Conservation (phyloP, 1,140 invertebrate species). For the Pectinophora gossypiella region DNA sequence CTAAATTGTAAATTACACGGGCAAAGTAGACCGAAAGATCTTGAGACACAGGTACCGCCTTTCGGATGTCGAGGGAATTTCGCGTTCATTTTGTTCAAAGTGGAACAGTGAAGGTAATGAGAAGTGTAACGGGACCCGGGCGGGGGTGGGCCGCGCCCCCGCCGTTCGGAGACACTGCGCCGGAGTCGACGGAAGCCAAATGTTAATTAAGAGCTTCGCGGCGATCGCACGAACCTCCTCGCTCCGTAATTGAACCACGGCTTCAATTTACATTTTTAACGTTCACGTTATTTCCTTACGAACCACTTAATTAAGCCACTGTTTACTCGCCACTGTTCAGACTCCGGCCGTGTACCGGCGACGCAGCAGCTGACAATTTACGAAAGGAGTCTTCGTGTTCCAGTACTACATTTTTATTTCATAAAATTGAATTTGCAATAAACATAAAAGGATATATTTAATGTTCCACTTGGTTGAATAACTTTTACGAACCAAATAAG, state of each 20-base stretch:
- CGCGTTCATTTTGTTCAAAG: slow-evolving; percentile 38
- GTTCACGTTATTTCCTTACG: slow-evolving; percentile 26
- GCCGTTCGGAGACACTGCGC: slow-evolving; percentile 49
- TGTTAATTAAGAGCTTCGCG: slow-evolving; percentile 60
- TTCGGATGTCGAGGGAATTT: slow-evolving; percentile 23
- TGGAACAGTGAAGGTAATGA: slow-evolving; percentile 19
- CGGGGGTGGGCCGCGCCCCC: slow-evolving; percentile 41
- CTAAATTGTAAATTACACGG: too few species aligned
- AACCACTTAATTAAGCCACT: slow-evolving; percentile 32
- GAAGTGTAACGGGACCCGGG: slow-evolving; percentile 46
- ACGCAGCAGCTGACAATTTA: too few species aligned
- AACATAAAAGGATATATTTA: too few species aligned
- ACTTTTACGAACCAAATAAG: too few species aligned
- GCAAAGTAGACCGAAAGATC: too few species aligned
- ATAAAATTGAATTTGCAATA: too few species aligned
- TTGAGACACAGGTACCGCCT: not conserved
- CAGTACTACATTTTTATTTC: too few species aligned
- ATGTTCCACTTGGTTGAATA: too few species aligned
- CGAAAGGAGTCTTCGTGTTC: too few species aligned
- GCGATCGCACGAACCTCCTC: slow-evolving; percentile 35
- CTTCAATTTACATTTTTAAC: slow-evolving; percentile 35
- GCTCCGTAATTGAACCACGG: slow-evolving; percentile 40
- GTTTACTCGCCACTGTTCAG: too few species aligned
- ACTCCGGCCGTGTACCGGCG: too few species aligned
- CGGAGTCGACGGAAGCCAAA: slow-evolving; percentile 55